Conservation (phyloP, 2,797 vertebrate species). For the Dryobates pubescens region DNA sequence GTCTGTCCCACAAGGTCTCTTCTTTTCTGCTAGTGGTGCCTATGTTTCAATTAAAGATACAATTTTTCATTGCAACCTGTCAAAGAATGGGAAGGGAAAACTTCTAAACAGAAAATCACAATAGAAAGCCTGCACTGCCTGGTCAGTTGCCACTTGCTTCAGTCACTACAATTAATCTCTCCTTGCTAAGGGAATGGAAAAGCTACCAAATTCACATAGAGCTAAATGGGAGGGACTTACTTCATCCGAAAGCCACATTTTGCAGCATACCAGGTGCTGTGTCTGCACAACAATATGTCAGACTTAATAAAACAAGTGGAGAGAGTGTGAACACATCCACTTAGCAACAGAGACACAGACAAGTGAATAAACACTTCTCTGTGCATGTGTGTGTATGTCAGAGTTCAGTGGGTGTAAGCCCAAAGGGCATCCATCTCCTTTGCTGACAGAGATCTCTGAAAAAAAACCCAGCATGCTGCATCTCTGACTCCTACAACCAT, state of each 20-base stretch:
- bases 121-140: background rate
- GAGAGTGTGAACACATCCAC: background rate
- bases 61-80: conserved; percentile 3
- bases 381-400: background rate
- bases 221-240: background rate
- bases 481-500: background rate
- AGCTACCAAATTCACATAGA: background rate
- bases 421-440: background rate
- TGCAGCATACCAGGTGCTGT: background rate
- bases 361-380: background rate
- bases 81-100: background rate
- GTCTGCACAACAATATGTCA: background rate
- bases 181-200: background rate
- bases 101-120: background rate
- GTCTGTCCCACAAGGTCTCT: conserved; percentile 13
- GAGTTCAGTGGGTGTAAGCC: background rate
- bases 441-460: background rate
- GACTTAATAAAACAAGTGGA: background rate
- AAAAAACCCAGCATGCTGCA: background rate
- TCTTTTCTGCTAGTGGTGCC: background rate
- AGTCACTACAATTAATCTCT: background rate
- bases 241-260: background rate
- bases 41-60: conserved; percentile 2
- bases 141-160: background rate
- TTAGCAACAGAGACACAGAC: background rate